Evolutionary conservation across 2,888 invertebrate genomes (phyloP), one percentile per base, ranked within the genome.

Genomic region (Drosophila siamana): DNA sequence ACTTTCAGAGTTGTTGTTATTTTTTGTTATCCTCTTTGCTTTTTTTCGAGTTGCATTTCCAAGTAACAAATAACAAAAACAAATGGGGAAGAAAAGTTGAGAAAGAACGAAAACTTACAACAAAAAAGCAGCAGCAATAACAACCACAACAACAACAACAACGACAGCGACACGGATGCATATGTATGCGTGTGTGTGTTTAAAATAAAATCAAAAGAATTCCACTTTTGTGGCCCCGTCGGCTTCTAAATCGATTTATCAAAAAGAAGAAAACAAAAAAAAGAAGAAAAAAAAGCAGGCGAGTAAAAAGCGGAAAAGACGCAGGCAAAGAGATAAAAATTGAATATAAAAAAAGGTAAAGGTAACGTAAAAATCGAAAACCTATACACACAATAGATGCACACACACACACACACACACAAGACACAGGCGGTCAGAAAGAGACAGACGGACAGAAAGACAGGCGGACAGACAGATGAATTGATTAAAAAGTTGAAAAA

Each of bases 181-280:
- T 51, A 24, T 16, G 9, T 28, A 7, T 1, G 30, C 8, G 19
- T 44, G 48, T 40, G 36, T 56, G 43, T 59, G 43, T 80, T 73
- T 74, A 74, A 81, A 78, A 79, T 75, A 79, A 89, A 85, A 87
- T 80, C 86, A 89, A 85, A 85, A 87, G 89, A 85, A 85, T 89
- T 85, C 88, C 88, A 87, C 86, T 85, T 87, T 85, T 83, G 86
- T 79, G 82, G 77, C 73, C 81, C 86, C 86, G 87, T 89, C 84
- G 88, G 87, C 83, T 87, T 85, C 87, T 87, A 84, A 84, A 84
- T 88, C 89, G 89, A 85, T 85, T 85, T 85, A 84, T 84, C 89
- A 87, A 85, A 88, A 81, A 83, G 78, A 84, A 88, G 62, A 78
- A 86, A 79, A 85, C 78, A 78, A 64, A 72, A 70, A 74, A 56